Percentiles rank a stretch among this genome's conserved stretches.
phyloP scores from a whole-genome alignment of 2,888 invertebrate species.

The Nowickia ferox region DNA sequence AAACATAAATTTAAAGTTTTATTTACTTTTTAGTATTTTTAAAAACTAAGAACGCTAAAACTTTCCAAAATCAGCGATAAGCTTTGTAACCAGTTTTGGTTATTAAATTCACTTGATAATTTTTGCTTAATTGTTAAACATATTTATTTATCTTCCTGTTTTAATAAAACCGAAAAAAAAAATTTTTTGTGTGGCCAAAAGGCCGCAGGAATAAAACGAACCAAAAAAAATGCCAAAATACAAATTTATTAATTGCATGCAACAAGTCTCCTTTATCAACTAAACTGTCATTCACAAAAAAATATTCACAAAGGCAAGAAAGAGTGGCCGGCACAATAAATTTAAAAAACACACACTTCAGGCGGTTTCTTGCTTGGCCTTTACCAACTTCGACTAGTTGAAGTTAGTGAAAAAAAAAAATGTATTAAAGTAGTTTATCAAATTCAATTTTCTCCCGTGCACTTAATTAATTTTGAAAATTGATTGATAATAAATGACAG shows the following conservation, averaged over 20 bases:
- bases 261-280: conserved; percentile 56
- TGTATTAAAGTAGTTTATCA: conserved; percentile 63
- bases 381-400: background rate
- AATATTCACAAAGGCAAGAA: conserved; percentile 44
- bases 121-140: background rate
- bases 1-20: too few species aligned
- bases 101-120: background rate
- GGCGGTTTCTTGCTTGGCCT: background rate
- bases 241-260: conserved; percentile 69
- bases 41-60: background rate
- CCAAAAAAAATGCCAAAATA: conserved; percentile 23
- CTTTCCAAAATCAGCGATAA: background rate
- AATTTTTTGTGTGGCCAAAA: conserved; percentile 49
- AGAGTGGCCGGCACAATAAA: conserved; percentile 37
- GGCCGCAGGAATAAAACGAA: background rate
- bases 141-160: background rate
- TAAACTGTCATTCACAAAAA: conserved; percentile 65
- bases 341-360: background rate
- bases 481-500: conserved; percentile 70
- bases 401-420: conserved; percentile 10
- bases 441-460: conserved; percentile 65
- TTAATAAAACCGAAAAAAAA: background rate
- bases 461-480: conserved; percentile 71
- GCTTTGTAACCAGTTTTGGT: background rate
- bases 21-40: too few species aligned